A percentile compares a stretch with the other conserved stretches of the same genome.
Evolutionary conservation across 2,113 vertebrate species (phyloP).

Genomic region (Hippotragus niger): DNA sequence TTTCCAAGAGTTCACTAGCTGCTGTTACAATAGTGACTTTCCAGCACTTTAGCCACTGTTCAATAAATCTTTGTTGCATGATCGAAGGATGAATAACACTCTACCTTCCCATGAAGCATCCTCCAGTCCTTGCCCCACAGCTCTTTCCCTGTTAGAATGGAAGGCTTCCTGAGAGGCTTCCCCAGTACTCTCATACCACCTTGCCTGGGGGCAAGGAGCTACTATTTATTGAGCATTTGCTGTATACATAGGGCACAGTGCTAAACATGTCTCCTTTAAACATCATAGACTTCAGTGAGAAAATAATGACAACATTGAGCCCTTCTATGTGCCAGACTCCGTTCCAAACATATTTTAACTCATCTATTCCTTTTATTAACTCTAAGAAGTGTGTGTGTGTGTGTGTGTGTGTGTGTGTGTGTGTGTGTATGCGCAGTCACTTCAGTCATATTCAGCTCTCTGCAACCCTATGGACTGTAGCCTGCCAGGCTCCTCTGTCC

Average conservation of each 20-base stretch:
- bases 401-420: neutral
- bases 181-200: neutral
- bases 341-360: neutral
- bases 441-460: neutral
- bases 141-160: neutral
- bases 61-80: neutral
- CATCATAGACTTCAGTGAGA: neutral
- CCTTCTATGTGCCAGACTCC: neutral
- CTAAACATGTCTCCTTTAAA: neutral
- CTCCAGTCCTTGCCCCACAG: neutral
- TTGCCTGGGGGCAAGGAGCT: neutral
- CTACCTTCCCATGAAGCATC: neutral
- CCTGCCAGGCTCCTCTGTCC: neutral
- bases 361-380: neutral
- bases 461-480: neutral
- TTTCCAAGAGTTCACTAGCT: neutral
- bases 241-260: neutral
- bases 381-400: neutral
- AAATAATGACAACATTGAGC: neutral
- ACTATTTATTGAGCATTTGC: neutral
- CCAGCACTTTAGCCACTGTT: neutral
- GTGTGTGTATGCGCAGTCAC: neutral
- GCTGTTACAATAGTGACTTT: neutral
- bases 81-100: neutral
- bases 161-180: neutral